Conservation (phyloP, 2,113 vertebrate species). For the Donacobius atricapilla region DNA sequence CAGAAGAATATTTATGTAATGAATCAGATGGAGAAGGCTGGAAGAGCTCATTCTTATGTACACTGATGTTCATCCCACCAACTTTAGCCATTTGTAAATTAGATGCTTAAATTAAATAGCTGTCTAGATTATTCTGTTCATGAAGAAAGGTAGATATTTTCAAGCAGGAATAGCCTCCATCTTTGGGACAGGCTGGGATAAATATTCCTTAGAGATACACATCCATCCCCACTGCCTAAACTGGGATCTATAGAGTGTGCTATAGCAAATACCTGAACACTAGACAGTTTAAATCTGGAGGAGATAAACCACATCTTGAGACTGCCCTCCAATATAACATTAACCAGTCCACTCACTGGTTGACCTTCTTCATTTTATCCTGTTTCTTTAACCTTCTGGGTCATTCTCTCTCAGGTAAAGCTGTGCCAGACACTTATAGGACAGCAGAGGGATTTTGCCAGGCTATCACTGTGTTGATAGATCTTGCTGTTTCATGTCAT, state of each 20-base stretch:
- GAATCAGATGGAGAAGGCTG: not conserved
- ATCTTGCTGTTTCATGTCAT: not conserved
- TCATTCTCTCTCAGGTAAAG: not conserved
- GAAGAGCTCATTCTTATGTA: not conserved
- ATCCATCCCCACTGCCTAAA: not conserved
- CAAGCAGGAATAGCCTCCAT: not conserved
- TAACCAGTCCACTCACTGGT: not conserved
- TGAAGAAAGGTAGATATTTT: not conserved
- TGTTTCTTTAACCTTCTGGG: not conserved
- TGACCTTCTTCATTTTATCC: not conserved
- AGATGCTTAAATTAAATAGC: not conserved
- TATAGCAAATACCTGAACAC: not conserved
- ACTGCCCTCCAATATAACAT: not conserved
- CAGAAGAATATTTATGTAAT: not conserved
- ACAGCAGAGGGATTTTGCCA: not conserved
- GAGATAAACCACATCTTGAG: not conserved
- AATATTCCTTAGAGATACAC: not conserved
- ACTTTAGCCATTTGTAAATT: not conserved
- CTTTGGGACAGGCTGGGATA: not conserved
- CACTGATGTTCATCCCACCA: not conserved
- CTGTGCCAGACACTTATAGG: not conserved
- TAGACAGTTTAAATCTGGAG: not conserved
- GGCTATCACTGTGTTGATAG: not conserved
- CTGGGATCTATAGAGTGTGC: not conserved
- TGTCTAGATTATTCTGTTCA: not conserved